Conservation (phyloP, 2,888 invertebrate species). For the Parnassius mnemosyne region DNA sequence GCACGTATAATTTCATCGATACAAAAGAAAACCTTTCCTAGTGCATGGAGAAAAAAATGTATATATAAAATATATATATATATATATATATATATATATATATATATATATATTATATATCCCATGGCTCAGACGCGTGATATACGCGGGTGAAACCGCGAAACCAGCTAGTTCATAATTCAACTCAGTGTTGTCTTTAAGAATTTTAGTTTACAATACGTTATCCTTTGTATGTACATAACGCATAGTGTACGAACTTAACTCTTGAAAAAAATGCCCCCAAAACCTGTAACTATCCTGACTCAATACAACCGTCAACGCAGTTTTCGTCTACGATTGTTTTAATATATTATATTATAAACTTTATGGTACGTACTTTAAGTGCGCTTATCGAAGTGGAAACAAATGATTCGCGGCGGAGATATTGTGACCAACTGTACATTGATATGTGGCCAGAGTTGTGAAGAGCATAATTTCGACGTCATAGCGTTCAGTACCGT, state of each 20-base stretch:
- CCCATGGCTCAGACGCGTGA: too few species aligned
- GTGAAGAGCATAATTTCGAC: slow-evolving; percentile 22
- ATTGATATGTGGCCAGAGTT: slow-evolving; percentile 11
- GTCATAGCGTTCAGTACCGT: slow-evolving; percentile 26
- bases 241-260: slow-evolving; percentile 4
- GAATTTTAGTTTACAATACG: too few species aligned
- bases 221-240: neutral
- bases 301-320: neutral
- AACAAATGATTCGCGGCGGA: neutral
- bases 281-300: slow-evolving; percentile 16
- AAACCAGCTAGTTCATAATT: too few species aligned
- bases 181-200: too few species aligned
- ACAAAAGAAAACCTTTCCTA: too few species aligned
- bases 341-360: neutral
- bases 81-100: too few species aligned
- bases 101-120: too few species aligned
- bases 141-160: too few species aligned
- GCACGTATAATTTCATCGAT: too few species aligned
- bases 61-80: too few species aligned
- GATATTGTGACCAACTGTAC: slow-evolving; percentile 1
- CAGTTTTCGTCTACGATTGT: neutral
- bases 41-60: too few species aligned
- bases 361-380: neutral
- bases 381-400: neutral
- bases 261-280: slow-evolving; percentile 19